Evolutionary conservation across 2,888 invertebrate species (phyloP), one percentile per base, ranked within the genome.

Genomic region (Melitaea athalia): DNA sequence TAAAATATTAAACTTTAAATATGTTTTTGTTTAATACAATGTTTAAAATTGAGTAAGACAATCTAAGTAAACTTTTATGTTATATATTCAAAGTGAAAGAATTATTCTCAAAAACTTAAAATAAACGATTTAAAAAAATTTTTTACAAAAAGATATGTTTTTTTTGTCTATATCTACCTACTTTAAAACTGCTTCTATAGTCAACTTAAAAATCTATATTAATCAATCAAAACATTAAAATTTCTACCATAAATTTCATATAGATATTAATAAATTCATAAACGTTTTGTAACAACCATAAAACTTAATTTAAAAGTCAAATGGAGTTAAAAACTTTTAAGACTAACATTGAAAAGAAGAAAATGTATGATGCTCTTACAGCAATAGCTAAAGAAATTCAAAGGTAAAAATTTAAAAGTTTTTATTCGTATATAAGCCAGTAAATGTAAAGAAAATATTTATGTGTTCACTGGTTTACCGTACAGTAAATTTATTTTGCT

Each of bases 361-460:
- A 78, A 75, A 83, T 86, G 82, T 76, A 75, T 47, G 69, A 74
- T 38, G 81, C 86, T n/a, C 75, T 89, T 12, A 71, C 72, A 24
- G 78, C 80, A 43, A 88, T 89, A 63, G 85, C 85, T 45, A 72
- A 76, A 43, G 89, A 88, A 82, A 78, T 87, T 53, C 78, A 85
- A 78, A 82, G 77, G 87, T 86, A 73, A 57, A 11, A 17, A 15
- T 8, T 12, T 52, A n/a, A 15, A 14, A 49, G 47, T 49, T n/a
- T 49, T 49, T 49, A 49, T 49, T n/a, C 47, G 47, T 49, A 14
- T 49, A 49, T 49, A n/a, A 49, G n/a, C n/a, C n/a, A 49, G n/a
- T 49, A 49, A 49, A n/a, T 49, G 47, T n/a, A 49, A 49, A 49
- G 47, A n/a, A 49, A 49, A n/a, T n/a, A 49, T n/a, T n/a, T 49